Percentiles rank a stretch among this genome's conserved stretches.
Conservation (phyloP, 2,113 vertebrate species). For the Phoxinus phoxinus region DNA sequence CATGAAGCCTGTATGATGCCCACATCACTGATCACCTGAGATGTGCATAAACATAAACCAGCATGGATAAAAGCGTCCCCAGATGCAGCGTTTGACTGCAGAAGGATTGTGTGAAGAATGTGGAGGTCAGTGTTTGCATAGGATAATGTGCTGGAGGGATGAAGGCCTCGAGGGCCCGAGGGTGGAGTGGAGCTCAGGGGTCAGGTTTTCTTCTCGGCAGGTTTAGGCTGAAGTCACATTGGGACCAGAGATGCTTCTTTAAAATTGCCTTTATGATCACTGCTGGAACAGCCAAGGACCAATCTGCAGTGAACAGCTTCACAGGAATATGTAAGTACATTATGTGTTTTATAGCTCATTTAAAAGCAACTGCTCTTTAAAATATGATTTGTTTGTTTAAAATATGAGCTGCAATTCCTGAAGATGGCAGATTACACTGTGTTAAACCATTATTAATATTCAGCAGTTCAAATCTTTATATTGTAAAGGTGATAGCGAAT, state of each 20-base stretch:
- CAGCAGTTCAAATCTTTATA: neutral
- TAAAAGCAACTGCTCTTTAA: neutral
- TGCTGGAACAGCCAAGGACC: slow-evolving; percentile 61
- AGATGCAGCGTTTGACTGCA: neutral
- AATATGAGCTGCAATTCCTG: neutral
- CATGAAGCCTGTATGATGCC: neutral
- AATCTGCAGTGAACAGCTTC: slow-evolving; percentile 57
- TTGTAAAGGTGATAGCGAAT: neutral
- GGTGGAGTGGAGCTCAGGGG: slow-evolving; percentile 77
- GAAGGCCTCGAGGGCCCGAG: slow-evolving; percentile 72
- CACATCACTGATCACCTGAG: neutral
- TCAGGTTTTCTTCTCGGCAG: slow-evolving; percentile 49
- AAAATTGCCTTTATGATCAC: slow-evolving; percentile 68
- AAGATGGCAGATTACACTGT: neutral
- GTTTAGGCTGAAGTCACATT: slow-evolving; percentile 65
- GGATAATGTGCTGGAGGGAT: slow-evolving; percentile 35
- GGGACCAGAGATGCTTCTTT: slow-evolving; percentile 69
- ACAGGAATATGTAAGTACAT: slow-evolving; percentile 74
- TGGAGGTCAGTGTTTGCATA: slow-evolving; percentile 42
- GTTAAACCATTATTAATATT: neutral
- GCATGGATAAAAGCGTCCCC: neutral
- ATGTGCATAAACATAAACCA: neutral
- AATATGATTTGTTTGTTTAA: neutral
- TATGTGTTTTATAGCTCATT: neutral
- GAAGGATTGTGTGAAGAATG: slow-evolving; percentile 2